These are phyloP conservation scores for Heteractis magnifica DNA, from an alignment of 92 coral and sea anemone genomes.

Conservation along the genomic window DNA sequence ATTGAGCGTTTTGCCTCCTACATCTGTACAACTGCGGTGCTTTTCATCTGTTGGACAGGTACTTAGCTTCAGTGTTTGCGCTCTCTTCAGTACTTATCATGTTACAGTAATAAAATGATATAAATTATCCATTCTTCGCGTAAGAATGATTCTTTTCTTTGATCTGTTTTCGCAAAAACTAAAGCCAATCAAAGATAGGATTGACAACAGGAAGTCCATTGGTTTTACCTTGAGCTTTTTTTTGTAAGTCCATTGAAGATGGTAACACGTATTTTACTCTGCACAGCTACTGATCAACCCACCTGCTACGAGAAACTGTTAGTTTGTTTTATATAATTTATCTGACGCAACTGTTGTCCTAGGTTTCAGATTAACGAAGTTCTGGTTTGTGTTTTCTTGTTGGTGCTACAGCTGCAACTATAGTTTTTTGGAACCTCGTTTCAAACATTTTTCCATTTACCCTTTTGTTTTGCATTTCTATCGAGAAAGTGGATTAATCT, in stretches of 20 bases:
- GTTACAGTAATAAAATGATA: not conserved
- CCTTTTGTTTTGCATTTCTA: not conserved
- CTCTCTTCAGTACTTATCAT: not conserved
- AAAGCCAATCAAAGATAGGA: not conserved
- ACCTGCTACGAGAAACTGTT: not conserved
- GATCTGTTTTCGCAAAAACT: not conserved
- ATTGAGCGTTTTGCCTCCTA: not conserved
- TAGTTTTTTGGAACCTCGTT: not conserved
- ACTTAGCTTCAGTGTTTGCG: not conserved
- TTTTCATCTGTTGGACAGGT: not conserved
- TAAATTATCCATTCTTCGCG: not conserved
- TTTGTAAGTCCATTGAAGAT: no score
- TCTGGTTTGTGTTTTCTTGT: not conserved
- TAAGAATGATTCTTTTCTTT: not conserved
- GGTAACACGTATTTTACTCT: no score
- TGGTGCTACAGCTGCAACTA: not conserved
- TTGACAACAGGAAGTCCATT: no score
- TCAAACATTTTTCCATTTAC: not conserved
- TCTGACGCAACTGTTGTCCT: no score
- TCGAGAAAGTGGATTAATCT: not conserved
- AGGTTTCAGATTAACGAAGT: not conserved
- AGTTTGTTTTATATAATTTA: no score
- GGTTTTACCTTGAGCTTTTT: no score
- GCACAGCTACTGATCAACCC: not conserved
- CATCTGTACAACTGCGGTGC: not conserved